Conservation (phyloP, 2,113 vertebrate species). For the Aleadryas rufinucha region DNA sequence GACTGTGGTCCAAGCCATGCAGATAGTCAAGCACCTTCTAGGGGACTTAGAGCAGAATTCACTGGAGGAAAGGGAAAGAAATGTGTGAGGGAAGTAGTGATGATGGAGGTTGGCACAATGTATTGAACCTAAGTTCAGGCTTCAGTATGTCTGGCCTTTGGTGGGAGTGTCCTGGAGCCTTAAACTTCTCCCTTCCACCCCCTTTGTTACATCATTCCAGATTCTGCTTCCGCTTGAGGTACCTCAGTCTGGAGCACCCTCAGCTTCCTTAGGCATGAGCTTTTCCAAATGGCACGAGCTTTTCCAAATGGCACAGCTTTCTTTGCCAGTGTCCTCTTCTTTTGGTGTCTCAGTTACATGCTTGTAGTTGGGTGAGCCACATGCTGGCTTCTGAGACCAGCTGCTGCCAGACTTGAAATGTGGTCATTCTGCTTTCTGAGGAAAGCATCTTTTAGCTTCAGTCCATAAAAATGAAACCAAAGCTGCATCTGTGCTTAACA, state of each 20-base stretch:
- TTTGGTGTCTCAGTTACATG: not conserved
- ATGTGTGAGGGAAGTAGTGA: not conserved
- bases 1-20: not conserved
- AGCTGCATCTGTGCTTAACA: not conserved
- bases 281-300: not conserved
- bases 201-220: not conserved
- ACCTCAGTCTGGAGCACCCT: not conserved
- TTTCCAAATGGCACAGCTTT: not conserved
- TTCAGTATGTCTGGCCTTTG: not conserved
- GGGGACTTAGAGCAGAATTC: not conserved
- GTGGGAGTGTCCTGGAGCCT: not conserved
- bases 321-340: not conserved
- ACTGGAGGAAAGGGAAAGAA: not conserved
- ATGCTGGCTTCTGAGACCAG: not conserved
- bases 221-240: not conserved
- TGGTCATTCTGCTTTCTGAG: not conserved
- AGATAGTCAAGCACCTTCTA: not conserved
- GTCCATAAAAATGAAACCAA: not conserved
- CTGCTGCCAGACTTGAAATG: not conserved
- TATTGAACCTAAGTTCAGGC: not conserved
- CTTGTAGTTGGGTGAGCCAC: not conserved
- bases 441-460: not conserved
- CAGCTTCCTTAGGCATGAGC: not conserved
- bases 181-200: not conserved
- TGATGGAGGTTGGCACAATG: not conserved